phyloP scores from a whole-genome alignment of 2,888 invertebrate species.

The Cheiracanthium punctorium region DNA sequence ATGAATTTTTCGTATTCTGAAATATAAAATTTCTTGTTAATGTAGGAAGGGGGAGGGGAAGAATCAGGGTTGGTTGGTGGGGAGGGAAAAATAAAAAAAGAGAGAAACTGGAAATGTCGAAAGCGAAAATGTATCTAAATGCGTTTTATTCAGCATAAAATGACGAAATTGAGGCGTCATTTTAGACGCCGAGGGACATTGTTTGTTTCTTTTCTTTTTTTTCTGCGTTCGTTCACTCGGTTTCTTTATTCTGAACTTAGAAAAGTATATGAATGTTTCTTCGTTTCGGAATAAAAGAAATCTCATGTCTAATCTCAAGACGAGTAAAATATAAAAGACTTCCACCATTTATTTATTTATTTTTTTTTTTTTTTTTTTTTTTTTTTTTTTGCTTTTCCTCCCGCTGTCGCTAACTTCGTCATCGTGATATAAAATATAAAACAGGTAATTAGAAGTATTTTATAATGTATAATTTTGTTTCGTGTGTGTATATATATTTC shows the following conservation, averaged over 20 bases:
- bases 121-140: slow-evolving; percentile 38
- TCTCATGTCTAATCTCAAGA: background rate
- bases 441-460: no score
- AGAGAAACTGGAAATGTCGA: background rate
- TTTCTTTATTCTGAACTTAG: background rate
- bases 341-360: no score
- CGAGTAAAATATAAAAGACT: background rate
- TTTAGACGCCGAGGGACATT: slow-evolving; percentile 20
- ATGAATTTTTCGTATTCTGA: slow-evolving; percentile 43
- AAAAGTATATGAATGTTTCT: background rate
- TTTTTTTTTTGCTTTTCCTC: no score
- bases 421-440: no score
- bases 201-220: slow-evolving; percentile 10
- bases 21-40: slow-evolving; percentile 62
- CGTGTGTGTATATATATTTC: no score
- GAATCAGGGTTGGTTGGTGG: no score
- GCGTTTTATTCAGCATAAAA: slow-evolving; percentile 36
- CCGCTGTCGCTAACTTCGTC: no score
- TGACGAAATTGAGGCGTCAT: slow-evolving; percentile 32
- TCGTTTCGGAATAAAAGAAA: background rate
- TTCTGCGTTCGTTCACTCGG: background rate
- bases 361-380: no score
- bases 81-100: background rate
- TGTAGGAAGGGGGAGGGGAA: slow-evolving; percentile 10
- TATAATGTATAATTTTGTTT: no score